A percentile compares a stretch with the other conserved stretches of the same genome.
These are phyloP conservation scores for Promerops cafer DNA, from an alignment of 2,113 vertebrate species.

Conservation along the genomic window DNA sequence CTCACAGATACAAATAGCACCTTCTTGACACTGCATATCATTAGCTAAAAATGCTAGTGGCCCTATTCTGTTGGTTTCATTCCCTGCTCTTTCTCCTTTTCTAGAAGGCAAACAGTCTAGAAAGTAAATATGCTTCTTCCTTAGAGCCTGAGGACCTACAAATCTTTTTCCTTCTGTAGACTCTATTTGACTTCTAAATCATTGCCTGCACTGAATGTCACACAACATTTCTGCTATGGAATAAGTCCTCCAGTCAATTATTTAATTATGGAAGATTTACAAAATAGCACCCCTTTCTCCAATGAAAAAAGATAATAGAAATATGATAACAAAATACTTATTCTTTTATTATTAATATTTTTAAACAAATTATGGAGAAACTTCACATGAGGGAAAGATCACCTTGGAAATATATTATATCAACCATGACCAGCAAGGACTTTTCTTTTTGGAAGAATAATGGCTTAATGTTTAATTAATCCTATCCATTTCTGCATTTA, in stretches of 20 bases:
- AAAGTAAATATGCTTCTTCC: slow-evolving; percentile 33
- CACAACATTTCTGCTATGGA: slow-evolving; percentile 37
- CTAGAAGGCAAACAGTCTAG: slow-evolving; percentile 49
- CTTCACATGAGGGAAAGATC: slow-evolving; percentile 45
- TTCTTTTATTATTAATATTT: slow-evolving; percentile 43
- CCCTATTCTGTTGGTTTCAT: slow-evolving; percentile 17
- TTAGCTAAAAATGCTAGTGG: slow-evolving; percentile 40
- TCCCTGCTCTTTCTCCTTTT: not conserved
- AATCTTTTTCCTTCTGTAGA: not conserved
- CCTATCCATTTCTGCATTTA: slow-evolving; percentile 76
- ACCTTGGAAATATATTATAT: slow-evolving; percentile 68
- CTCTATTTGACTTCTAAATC: slow-evolving; percentile 43
- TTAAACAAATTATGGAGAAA: not conserved
- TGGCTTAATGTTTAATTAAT: slow-evolving; percentile 80
- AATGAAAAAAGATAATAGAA: slow-evolving; percentile 1
- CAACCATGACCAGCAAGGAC: slow-evolving; percentile 59
- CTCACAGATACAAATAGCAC: slow-evolving; percentile 35
- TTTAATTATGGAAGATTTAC: slow-evolving; percentile 33
- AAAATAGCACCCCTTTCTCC: not conserved
- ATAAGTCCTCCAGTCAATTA: slow-evolving; percentile 47
- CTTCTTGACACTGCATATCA: slow-evolving; percentile 30
- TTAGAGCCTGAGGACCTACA: not conserved
- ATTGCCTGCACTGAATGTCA: slow-evolving; percentile 29
- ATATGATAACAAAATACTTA: slow-evolving; percentile 10
- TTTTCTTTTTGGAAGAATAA: slow-evolving; percentile 72